These are phyloP conservation scores for Poecilia velifera DNA, from an alignment of 2,797 vertebrate genomes.

Conservation along the genomic window DNA sequence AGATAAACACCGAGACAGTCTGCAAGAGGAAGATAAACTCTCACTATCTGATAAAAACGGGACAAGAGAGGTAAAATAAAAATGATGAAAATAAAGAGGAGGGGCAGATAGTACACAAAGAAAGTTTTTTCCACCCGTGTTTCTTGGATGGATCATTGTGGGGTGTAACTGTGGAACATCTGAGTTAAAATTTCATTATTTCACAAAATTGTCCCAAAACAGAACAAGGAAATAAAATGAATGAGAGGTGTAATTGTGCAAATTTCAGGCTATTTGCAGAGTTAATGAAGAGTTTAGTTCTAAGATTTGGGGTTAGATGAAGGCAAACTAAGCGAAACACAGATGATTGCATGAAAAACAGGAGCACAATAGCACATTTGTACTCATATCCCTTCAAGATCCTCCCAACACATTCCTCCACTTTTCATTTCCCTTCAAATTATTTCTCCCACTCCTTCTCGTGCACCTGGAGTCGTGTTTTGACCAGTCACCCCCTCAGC, in stretches of 20 bases:
- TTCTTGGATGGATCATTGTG: constrained; percentile 37
- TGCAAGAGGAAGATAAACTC: constrained; percentile 48
- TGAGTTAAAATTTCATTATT: constrained; percentile 23
- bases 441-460: constrained; percentile 18
- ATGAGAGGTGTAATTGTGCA: constrained; percentile 5
- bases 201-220: neutral
- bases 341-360: constrained; percentile 59
- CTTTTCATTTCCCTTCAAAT: neutral
- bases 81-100: neutral
- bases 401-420: constrained; percentile 10
- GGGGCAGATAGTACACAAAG: constrained; percentile 18
- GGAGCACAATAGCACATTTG: neutral
- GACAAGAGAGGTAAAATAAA: neutral
- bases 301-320: neutral
- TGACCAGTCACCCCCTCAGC: neutral
- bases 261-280: constrained; percentile 31
- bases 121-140: constrained; percentile 27
- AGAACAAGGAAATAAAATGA: constrained; percentile 13
- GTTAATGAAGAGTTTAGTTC: constrained; percentile 14
- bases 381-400: constrained; percentile 6
- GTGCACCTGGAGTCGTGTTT: constrained; percentile 10
- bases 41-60: constrained; percentile 15
- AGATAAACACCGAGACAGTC: constrained; percentile 63
- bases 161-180: neutral
- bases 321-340: neutral